Conservation (phyloP, 2,888 invertebrate genomes). For the Thumatha senex region DNA sequence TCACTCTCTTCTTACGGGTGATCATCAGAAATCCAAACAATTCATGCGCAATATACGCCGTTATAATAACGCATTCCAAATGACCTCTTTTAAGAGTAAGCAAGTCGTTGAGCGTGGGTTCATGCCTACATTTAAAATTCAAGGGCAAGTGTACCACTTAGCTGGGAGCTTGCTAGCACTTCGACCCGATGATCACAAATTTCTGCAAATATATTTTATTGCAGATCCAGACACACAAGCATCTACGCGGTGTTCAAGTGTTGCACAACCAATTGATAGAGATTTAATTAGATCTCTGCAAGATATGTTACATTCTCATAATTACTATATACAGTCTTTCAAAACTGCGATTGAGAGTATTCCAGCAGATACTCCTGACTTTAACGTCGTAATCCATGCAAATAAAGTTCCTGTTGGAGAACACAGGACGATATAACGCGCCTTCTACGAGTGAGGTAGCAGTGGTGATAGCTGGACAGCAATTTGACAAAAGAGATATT, state of each 20-base stretch:
- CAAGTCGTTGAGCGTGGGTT: constrained; percentile 17
- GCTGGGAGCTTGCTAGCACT: constrained; percentile 23
- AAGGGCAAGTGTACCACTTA: constrained; percentile 14
- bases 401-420: constrained; percentile 31
- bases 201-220: constrained; percentile 30
- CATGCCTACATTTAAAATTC: background rate
- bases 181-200: constrained; percentile 27
- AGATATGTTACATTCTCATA: constrained; percentile 31
- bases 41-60: constrained; percentile 21
- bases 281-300: constrained; percentile 27
- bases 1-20: constrained; percentile 9
- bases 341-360: constrained; percentile 33
- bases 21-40: background rate
- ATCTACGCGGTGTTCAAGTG: constrained; percentile 26
- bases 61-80: constrained; percentile 35
- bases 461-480: constrained; percentile 24
- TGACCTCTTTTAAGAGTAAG: constrained; percentile 29
- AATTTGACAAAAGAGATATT: constrained; percentile 37
- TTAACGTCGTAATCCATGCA: constrained; percentile 13
- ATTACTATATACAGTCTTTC: constrained; percentile 27
- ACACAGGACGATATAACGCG: constrained; percentile 34
- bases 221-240: constrained; percentile 27
- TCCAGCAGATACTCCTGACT: constrained; percentile 24
- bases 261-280: constrained; percentile 26
- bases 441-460: constrained; percentile 35